Percentiles rank a stretch among this genome's conserved stretches.
Evolutionary conservation across 2,888 invertebrate species (phyloP).

Genomic region (Pollenia angustigena): DNA sequence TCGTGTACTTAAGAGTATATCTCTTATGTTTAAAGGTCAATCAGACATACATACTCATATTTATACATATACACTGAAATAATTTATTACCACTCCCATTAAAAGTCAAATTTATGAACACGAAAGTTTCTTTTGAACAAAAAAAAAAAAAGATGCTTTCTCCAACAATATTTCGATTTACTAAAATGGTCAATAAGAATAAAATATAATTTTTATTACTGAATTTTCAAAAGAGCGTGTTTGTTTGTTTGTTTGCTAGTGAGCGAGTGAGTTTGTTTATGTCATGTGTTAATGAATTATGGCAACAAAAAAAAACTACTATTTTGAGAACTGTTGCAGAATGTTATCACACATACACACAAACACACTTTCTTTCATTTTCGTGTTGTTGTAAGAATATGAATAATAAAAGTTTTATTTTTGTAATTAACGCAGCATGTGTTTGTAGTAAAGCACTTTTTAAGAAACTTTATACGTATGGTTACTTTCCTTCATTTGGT

Average conservation of each 20-base stretch:
- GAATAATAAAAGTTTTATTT: slow-evolving; percentile 36
- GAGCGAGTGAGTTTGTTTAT: no score
- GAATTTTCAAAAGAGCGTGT: not conserved
- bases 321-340: no score
- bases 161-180: slow-evolving; percentile 6
- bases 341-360: no score
- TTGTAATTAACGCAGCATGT: slow-evolving; percentile 63
- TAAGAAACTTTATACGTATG: no score
- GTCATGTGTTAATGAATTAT: no score
- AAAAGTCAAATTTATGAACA: slow-evolving; percentile 44
- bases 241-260: no score
- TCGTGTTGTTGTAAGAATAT: no score
- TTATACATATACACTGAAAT: not conserved
- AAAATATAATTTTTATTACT: slow-evolving; percentile 7
- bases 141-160: slow-evolving; percentile 16
- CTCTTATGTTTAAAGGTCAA: slow-evolving; percentile 5
- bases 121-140: slow-evolving; percentile 1
- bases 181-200: not conserved
- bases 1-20: slow-evolving; percentile 46
- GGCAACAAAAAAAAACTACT: no score
- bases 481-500: not conserved
- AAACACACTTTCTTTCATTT: no score
- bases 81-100: slow-evolving; percentile 44
- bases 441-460: not conserved
- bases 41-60: not conserved